Evolutionary conservation across 1,140 invertebrate species (phyloP).

Genomic region (Aphaenogaster rudis): DNA sequence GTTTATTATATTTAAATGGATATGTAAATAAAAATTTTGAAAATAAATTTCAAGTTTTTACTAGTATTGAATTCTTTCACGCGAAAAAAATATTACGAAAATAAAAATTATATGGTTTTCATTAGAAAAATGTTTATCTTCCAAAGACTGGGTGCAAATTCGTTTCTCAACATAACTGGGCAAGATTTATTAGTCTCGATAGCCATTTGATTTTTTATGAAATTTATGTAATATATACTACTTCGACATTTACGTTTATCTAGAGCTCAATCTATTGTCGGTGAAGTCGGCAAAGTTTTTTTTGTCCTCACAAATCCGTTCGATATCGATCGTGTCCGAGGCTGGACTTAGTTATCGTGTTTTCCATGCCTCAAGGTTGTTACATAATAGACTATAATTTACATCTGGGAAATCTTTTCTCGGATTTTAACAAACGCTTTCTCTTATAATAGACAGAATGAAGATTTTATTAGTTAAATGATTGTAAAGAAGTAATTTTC

Average conservation of each 20-base stretch:
- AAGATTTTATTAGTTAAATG: not conserved
- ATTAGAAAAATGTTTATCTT: not conserved
- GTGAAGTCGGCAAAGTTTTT: constrained; percentile 34
- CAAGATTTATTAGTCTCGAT: constrained; percentile 5
- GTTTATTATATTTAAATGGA: not conserved
- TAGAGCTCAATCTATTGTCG: constrained; percentile 24
- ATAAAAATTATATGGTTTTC: not conserved
- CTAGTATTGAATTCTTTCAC: not conserved
- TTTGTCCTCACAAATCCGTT: constrained; percentile 37
- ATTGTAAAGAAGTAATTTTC: not conserved
- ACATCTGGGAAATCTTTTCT: constrained; percentile 2
- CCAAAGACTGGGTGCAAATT: not conserved
- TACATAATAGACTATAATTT: constrained; percentile 33
- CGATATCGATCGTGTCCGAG: constrained; percentile 54
- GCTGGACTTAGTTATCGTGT: constrained; percentile 52
- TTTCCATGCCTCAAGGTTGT: constrained; percentile 54
- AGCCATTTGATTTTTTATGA: constrained; percentile 8
- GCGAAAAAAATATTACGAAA: not conserved
- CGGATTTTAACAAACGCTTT: not conserved
- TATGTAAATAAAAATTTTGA: not conserved
- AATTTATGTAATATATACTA: constrained; percentile 38
- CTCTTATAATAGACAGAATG: not conserved
- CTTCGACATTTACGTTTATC: constrained; percentile 17
- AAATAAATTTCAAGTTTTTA: not conserved
- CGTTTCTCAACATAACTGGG: not conserved